Evolutionary conservation across 2,888 invertebrate species (phyloP).

Genomic region (Ectemnius cavifrons): DNA sequence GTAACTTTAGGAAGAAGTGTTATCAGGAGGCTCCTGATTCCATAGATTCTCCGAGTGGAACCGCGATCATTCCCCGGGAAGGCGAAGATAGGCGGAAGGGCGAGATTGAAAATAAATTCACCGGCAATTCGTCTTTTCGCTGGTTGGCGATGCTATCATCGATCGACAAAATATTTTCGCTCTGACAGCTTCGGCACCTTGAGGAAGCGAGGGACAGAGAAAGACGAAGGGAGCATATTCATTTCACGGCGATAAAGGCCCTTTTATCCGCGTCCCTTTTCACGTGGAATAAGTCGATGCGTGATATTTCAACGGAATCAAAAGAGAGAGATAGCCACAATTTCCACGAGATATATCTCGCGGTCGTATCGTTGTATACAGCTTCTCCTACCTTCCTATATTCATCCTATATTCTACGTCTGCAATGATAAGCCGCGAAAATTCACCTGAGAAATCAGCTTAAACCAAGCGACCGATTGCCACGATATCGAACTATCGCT

Average conservation of each 20-base stretch:
- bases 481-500: neutral
- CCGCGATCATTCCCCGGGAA: too few relatives aligned
- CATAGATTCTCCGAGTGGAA: too few relatives aligned
- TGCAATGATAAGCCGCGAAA: conserved; percentile 12
- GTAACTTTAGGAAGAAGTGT: too few relatives aligned
- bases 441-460: conserved; percentile 7
- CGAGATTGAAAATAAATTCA: conserved; percentile 4
- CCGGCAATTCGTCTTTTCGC: neutral
- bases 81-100: neutral
- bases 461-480: conserved; percentile 8
- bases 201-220: neutral
- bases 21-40: too few relatives aligned
- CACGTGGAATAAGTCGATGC: conserved; percentile 5
- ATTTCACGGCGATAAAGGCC: conserved; percentile 8
- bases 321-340: conserved; percentile 14
- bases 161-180: conserved; percentile 3
- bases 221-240: neutral
- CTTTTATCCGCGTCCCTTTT: conserved; percentile 12
- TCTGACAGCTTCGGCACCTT: neutral
- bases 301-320: conserved; percentile 17
- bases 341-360: conserved; percentile 8
- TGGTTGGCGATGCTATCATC: conserved; percentile 1
- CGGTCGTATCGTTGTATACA: too few relatives aligned
- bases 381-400: too few relatives aligned
- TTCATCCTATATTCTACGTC: too few relatives aligned